Base-by-base conservation (phyloP, 2,888 invertebrate species). In the Sepioteuthis lessoniana region DNA sequence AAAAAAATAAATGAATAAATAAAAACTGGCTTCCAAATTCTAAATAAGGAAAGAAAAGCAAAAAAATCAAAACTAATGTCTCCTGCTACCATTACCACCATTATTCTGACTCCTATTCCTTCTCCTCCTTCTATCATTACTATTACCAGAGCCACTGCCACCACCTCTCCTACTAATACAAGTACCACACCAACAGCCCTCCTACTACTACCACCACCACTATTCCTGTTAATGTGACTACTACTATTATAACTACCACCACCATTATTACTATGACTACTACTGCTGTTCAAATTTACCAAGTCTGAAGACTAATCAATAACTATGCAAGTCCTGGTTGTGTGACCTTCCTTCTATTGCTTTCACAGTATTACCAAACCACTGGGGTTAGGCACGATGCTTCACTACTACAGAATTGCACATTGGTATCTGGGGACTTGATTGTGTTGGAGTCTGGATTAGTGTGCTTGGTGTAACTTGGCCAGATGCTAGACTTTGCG, bases 221-320 rank as follows among this genome's bases (percentile, higher is more conserved):
- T n/a, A n/a, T 76, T 76, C n/a, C 76, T n/a, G 21, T 76, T n/a
- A 35, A 16, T 76, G n/a, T n/a, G n/a, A 76, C n/a, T 76, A 76
- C 13, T 76, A 76, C n/a, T 35, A 76, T n/a, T 35, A 76, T 16
- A 13, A 76, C 76, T 16, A 76, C 35, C 35, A 76, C 76, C n/a
- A 76, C n/a, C 3, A 76, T 35, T 76, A 76, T 76, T n/a, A 76
- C 76, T 76, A 76, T 76, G n/a, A 76, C 76, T 76, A 76, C 76
- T 16, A 76, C n/a, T 35, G n/a, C 76, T n/a, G 76, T 76, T 76
- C 76, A 76, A 76, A 76, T 76, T 76, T 76, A 76, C 76, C 76
- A 76, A 76, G 76, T 76, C 76, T 76, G 76, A 76, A 76, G 76
- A 76, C 76, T 76, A 76, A 76, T 76, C 76, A 76, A 76, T 76